These are phyloP conservation scores for Charina bottae DNA, from an alignment of 2,113 vertebrate species.

Conservation along the genomic window DNA sequence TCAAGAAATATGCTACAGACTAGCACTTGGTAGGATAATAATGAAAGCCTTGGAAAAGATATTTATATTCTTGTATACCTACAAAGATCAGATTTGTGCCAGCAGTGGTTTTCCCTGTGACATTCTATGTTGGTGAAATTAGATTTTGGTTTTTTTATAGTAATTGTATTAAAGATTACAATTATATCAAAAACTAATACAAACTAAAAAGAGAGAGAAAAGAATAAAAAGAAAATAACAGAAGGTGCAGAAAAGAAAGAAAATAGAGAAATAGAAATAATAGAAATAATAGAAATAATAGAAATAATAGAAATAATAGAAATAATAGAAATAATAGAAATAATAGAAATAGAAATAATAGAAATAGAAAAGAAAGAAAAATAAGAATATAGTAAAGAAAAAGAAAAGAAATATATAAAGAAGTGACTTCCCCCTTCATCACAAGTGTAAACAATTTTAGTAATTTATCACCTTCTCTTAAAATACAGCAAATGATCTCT, in stretches of 20 bases:
- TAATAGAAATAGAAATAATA: background rate
- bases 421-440: background rate
- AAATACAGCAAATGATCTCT: background rate
- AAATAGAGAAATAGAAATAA: no score
- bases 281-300: background rate
- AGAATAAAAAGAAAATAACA: background rate
- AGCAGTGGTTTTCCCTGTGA: background rate
- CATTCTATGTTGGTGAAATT: background rate
- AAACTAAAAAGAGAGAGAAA: background rate
- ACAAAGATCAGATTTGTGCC: background rate
- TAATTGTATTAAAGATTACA: background rate
- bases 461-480: background rate
- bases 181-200: background rate
- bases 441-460: background rate
- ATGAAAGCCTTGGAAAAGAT: background rate
- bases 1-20: background rate
- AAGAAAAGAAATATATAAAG: background rate
- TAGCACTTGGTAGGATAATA: background rate
- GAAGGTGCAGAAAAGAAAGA: background rate
- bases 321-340: background rate
- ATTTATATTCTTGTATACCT: background rate
- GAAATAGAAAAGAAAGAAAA: background rate
- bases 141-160: background rate
- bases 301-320: background rate
- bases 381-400: background rate